Conservation (phyloP, 2,888 invertebrate species). For the Euclidia mi region DNA sequence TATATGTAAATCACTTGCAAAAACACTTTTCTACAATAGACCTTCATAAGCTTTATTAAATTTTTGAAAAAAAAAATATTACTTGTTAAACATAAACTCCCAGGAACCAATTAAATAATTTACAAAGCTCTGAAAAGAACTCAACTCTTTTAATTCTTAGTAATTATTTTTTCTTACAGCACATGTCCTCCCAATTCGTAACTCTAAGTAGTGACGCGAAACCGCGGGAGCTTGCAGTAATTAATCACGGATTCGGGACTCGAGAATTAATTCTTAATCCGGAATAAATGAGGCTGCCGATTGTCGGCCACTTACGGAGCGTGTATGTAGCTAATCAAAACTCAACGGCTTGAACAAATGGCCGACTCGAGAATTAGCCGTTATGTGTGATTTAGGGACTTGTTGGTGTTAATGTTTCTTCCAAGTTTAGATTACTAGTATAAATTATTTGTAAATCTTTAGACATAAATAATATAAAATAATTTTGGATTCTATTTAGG, state of each 20-base stretch:
- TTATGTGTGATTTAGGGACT: conserved; percentile 50
- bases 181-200: conserved; percentile 46
- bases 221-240: conserved; percentile 56
- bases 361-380: conserved; percentile 47
- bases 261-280: conserved; percentile 72
- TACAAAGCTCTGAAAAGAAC: too few relatives aligned
- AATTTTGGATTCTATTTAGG: conserved; percentile 19
- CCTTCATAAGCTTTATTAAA: too few relatives aligned
- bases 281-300: conserved; percentile 63
- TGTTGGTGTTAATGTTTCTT: conserved; percentile 53
- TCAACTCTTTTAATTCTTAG: too few relatives aligned
- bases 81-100: too few relatives aligned
- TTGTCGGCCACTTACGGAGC: conserved; percentile 63
- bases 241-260: conserved; percentile 66
- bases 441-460: conserved; percentile 41
- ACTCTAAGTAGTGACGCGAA: conserved; percentile 56
- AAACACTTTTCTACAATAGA: too few relatives aligned
- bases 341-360: conserved; percentile 47
- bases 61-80: too few relatives aligned
- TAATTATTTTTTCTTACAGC: neutral
- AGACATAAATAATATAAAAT: conserved; percentile 23
- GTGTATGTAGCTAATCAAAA: conserved; percentile 59
- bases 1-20: too few relatives aligned
- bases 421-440: conserved; percentile 40
- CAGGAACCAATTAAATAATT: too few relatives aligned